Conservation (phyloP, 2,113 vertebrate species). For the Ceyx margarethae region DNA sequence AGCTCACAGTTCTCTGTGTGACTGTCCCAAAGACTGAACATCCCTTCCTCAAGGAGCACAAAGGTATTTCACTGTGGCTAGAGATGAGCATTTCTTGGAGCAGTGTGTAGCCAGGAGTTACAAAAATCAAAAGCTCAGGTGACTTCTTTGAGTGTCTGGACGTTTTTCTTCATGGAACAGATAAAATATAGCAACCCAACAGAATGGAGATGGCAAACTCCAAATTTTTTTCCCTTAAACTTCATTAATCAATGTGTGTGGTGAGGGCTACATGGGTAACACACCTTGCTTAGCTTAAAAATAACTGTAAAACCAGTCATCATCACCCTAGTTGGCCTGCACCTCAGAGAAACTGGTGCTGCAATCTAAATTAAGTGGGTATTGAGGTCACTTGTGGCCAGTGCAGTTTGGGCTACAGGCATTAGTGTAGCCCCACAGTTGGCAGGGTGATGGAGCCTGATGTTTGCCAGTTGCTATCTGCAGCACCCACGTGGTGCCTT, state of each 20-base stretch:
- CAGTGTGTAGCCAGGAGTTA: neutral
- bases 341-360: neutral
- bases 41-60: neutral
- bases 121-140: neutral
- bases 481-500: neutral
- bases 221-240: neutral
- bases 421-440: neutral
- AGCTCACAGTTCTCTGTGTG: neutral
- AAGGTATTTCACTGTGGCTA: neutral
- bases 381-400: neutral
- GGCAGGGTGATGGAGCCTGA: neutral
- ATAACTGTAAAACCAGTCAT: neutral
- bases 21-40: neutral
- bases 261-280: neutral
- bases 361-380: neutral
- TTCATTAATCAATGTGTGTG: neutral
- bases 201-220: neutral
- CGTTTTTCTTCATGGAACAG: neutral
- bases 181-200: neutral
- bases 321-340: neutral
- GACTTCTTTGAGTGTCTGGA: neutral
- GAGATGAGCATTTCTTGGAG: neutral
- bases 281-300: neutral
- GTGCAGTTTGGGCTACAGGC: neutral
- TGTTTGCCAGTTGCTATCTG: neutral